Conservation (phyloP, 2,113 vertebrate genomes). For the Acrocephalus arundinaceus region DNA sequence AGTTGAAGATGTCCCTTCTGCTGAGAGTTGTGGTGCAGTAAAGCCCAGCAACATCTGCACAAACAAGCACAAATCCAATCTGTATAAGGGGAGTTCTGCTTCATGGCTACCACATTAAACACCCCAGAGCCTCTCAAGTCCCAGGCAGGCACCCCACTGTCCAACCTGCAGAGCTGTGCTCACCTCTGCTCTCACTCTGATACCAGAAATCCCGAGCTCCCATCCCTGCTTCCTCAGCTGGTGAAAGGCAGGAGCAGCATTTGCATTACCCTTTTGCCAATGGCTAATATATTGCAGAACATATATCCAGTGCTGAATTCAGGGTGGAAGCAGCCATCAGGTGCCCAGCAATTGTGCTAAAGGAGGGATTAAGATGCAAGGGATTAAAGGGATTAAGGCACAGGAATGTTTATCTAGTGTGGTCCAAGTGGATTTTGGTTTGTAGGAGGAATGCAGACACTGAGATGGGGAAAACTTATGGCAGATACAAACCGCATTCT, state of each 20-base stretch:
- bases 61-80: neutral
- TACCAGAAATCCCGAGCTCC: neutral
- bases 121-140: neutral
- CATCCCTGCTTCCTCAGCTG: neutral
- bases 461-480: neutral
- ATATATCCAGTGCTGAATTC: neutral
- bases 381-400: conserved; percentile 1
- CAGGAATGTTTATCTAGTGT: neutral
- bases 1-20: neutral
- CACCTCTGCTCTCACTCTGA: accelerated
- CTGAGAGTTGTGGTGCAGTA: neutral
- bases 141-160: neutral
- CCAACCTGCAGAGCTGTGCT: neutral
- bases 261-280: neutral
- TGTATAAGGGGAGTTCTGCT: neutral
- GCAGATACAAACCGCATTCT: neutral
- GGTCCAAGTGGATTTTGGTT: neutral
- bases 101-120: neutral
- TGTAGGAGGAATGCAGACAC: neutral
- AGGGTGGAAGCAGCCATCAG: neutral
- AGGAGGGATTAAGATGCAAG: neutral
- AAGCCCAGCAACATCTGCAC: neutral
- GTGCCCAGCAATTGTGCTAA: neutral
- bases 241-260: neutral
- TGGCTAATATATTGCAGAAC: neutral